A percentile compares a stretch with the other conserved stretches of the same genome.
Conservation (phyloP, 1,140 invertebrate species). For the Pogonognathellus flavescens region DNA sequence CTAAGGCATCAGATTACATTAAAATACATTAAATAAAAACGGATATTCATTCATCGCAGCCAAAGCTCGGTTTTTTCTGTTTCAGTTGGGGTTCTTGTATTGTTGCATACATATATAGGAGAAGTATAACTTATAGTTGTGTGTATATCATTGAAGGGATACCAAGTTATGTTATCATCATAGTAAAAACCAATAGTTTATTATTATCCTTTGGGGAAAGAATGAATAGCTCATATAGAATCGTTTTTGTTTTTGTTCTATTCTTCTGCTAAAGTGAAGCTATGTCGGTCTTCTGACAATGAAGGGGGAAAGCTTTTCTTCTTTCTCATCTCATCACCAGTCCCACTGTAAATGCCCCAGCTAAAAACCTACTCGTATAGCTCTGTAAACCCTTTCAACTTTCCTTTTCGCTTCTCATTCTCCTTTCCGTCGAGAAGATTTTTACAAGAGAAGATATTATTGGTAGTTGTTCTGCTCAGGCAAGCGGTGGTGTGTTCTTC, state of each 20-base stretch:
- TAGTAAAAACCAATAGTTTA: too few species aligned
- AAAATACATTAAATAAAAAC: slow-evolving; percentile 29
- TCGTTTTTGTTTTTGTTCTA: background rate
- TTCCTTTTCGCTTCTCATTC: background rate
- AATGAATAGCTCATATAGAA: slow-evolving; percentile 1
- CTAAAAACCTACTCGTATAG: background rate
- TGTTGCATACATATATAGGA: background rate
- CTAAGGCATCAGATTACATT: background rate
- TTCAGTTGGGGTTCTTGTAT: background rate
- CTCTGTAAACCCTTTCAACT: background rate
- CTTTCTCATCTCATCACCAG: background rate
- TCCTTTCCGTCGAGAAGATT: background rate
- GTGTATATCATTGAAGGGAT: too few species aligned
- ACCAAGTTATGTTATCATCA: too few species aligned
- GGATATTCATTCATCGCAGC: slow-evolving; percentile 16
- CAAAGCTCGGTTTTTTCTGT: background rate
- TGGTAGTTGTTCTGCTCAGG: background rate
- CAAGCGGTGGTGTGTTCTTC: background rate
- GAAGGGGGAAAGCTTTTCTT: slow-evolving; percentile 15
- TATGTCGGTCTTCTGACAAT: background rate
- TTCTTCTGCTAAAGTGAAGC: background rate
- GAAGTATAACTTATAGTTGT: too few species aligned
- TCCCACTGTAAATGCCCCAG: too few species aligned
- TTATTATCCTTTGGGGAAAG: background rate
- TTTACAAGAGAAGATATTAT: background rate